phyloP scores from a whole-genome alignment of 2,888 invertebrate genomes.

The Pandemis corylana region DNA sequence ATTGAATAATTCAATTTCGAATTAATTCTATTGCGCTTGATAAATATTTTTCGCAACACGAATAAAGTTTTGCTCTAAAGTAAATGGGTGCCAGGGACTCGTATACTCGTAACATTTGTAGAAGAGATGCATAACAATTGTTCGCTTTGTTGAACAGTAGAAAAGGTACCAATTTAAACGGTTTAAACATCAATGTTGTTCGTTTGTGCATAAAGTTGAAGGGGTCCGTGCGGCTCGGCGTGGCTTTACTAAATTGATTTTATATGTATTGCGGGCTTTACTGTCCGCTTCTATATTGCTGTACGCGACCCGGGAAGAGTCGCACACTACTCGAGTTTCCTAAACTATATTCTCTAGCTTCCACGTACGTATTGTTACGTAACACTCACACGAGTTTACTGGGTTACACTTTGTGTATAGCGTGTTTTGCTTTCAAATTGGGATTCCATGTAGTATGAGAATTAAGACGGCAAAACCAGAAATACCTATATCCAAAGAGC shows the following conservation, averaged over 20 bases:
- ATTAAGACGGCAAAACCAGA: constrained; percentile 15
- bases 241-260: constrained; percentile 83
- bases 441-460: constrained; percentile 12
- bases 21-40: background rate
- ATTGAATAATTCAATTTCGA: background rate
- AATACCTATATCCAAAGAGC: background rate
- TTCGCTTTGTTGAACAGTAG: constrained; percentile 30
- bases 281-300: constrained; percentile 59
- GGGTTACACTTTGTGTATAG: constrained; percentile 13
- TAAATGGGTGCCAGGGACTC: background rate
- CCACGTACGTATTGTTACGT: constrained; percentile 45
- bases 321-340: constrained; percentile 63
- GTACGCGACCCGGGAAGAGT: constrained; percentile 53
- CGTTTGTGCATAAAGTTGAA: constrained; percentile 65
- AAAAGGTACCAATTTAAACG: constrained; percentile 20
- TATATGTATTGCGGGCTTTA: constrained; percentile 80
- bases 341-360: constrained; percentile 55
- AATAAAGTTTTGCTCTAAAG: background rate
- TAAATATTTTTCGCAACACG: background rate
- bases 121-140: background rate
- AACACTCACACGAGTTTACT: constrained; percentile 26
- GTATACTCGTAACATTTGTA: background rate
- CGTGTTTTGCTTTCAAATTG: constrained; percentile 29
- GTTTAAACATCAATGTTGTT: constrained; percentile 49
- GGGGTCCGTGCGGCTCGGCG: constrained; percentile 75